Conservation (phyloP, 2,888 invertebrate genomes). For the Chrysomela aeneicollis region DNA sequence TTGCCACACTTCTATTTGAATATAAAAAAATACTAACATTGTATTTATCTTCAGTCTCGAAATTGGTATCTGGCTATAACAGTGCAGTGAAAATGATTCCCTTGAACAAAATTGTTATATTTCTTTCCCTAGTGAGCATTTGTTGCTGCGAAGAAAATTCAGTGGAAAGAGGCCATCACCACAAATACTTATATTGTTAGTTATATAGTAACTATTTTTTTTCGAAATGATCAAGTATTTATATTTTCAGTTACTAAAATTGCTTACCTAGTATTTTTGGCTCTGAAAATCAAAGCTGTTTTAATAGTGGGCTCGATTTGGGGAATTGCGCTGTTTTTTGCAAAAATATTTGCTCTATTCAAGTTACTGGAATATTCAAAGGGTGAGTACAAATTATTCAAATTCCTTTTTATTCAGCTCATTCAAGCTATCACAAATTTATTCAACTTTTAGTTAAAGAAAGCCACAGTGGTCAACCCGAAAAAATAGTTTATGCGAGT, state of each 20-base stretch:
- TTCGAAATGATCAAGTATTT: neutral
- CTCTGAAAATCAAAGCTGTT: constrained; percentile 55
- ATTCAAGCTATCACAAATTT: neutral
- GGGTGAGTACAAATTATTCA: constrained; percentile 36
- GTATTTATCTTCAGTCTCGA: neutral
- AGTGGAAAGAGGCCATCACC: neutral
- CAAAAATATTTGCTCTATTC: constrained; percentile 53
- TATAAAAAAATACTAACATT: neutral
- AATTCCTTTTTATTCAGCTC: too few relatives aligned
- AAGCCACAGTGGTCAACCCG: constrained; percentile 6
- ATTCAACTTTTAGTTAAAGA: neutral
- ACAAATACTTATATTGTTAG: neutral
- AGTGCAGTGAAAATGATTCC: neutral
- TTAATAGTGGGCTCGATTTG: constrained; percentile 54
- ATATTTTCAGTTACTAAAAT: constrained; percentile 49
- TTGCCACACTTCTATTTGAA: neutral
- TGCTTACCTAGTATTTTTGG: constrained; percentile 53
- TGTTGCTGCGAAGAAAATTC: neutral
- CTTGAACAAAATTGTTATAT: neutral
- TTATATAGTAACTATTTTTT: neutral
- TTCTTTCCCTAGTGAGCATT: neutral
- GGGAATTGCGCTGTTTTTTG: constrained; percentile 51
- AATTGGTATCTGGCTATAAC: neutral
- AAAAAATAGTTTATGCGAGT: constrained; percentile 18
- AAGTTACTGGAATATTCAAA: constrained; percentile 49